Conservation (phyloP, 2,888 invertebrate species). For the Nasonovia ribisnigri region DNA sequence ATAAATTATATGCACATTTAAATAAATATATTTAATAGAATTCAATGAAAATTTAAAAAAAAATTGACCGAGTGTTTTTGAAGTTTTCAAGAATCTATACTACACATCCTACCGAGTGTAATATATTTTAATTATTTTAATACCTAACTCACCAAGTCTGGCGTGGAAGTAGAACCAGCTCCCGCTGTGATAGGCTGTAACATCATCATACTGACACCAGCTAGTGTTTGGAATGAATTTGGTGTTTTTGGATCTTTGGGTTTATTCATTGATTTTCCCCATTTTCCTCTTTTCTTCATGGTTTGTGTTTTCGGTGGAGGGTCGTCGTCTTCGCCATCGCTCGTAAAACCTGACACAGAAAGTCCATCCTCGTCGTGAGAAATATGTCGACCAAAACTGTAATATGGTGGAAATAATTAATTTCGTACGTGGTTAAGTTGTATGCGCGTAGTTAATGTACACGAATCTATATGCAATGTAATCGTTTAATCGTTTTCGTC, state of each 20-base stretch:
- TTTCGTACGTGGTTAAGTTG: not conserved
- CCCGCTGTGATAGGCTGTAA: conserved; percentile 66
- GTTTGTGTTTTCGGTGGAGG: conserved; percentile 52
- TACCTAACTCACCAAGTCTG: conserved; percentile 59
- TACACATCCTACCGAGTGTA: not conserved
- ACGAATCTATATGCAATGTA: not conserved
- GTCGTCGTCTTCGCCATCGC: conserved; percentile 65
- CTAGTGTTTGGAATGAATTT: conserved; percentile 64
- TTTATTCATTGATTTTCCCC: conserved; percentile 65
- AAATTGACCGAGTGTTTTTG: not conserved
- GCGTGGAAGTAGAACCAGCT: conserved; percentile 62
- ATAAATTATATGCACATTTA: not conserved
- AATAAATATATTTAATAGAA: not conserved
- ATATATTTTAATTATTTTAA: not conserved
- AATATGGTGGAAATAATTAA: conserved; percentile 22
- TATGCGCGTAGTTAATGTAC: not conserved
- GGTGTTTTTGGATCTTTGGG: conserved; percentile 65
- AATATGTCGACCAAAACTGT: conserved; percentile 66
- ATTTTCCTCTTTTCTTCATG: conserved; percentile 65
- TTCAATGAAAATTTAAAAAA: not conserved
- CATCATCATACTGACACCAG: conserved; percentile 67
- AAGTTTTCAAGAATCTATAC: not conserved
- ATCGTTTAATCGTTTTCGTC: not conserved
- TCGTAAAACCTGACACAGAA: conserved; percentile 55
- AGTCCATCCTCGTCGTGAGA: conserved; percentile 66